Base-by-base conservation (phyloP, 2,113 vertebrate species). In the Scomber colias region DNA sequence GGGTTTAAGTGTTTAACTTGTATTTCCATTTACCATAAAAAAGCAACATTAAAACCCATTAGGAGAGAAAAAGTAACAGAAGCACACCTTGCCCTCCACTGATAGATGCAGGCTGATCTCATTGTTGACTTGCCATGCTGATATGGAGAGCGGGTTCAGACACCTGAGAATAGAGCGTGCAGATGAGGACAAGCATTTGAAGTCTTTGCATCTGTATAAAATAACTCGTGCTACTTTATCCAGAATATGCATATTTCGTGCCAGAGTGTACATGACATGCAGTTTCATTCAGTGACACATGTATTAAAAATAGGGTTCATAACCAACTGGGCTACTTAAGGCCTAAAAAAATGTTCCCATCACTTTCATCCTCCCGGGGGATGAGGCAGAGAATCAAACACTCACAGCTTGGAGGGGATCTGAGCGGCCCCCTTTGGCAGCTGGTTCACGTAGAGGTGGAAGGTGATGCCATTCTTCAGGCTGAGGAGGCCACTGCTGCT, bases 381-480 rank as follows among this genome's bases (percentile, higher is more conserved):
- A 27, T 27, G 5, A 74, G 24, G 21, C 13, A 17, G 8, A 53
- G 27, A 61, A 65, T 17, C 11, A 40, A 19, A 67, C 35, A 95
- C 96, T 96, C 91, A 99, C 97, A 97, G 17, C 0, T 92, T 92
- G 19, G 95, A 90, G 11, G 95, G 95, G 55, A 97, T 94, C 71
- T 96, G 95, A 56, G 97, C 96, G 3, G 97, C 95, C 74, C 98
- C 98, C 94, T 98, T 97, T 14, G 98, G 98, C 40, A 99, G 87
- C 19, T 97, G 96, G 91, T 97, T 99, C 88, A 99, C 82, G 72
- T 98, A 99, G 10, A 99, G 95, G 80, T 96, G 96, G 12, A 99
- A 24, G 8, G 90, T 92, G 80, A 94, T 83, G 55, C 95, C 94
- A n/a, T 90, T 95, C 89, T 97, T 98, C 6, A 99, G 74, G 74